Base-by-base conservation (phyloP, 2,113 vertebrate genomes). In the Nothocercus julius region DNA sequence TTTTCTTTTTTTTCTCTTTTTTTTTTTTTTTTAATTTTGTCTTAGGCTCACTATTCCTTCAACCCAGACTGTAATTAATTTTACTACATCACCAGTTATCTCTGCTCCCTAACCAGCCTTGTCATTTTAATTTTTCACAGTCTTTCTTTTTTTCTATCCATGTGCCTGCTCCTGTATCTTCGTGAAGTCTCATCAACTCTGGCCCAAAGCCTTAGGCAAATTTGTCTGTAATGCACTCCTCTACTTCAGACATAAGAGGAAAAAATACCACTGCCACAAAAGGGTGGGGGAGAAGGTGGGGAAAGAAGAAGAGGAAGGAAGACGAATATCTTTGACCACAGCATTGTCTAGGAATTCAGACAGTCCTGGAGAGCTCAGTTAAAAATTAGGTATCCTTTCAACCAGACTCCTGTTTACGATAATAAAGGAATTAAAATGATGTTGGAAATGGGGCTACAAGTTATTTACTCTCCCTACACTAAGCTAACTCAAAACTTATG, bases 71-170 rank as follows among this genome's bases (percentile, higher is more conserved):
- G 90, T 96, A 96, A 96, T 96, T 97, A 96, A 97, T 96, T 97
- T 97, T 93, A 95, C 93, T 96, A 96, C 95, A 96, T 95, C 95
- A 82, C 75, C 80, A 92, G 95, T 97, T 96, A 97, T 96, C 96
- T 93, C 91, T 81, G 64, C 69, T 95, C 85, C 90, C 88, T 97
- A 96, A 96, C 95, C 94, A 96, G 93, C 85, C 93, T 96, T 97
- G 96, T 97, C 96, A 97, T 96, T 97, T 97, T 94, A 97, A 97
- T 96, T 96, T 97, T 96, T 93, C 96, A 96, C 95, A 95, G 93
- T 73, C 90, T 97, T 95, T 94, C 89, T 95, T 92, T 96, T 85
- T 91, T 91, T 70, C 87, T 62, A 67, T 53, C 94, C 89, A 61
- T 87, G 87, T 82, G 96, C 89, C 93, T 92, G 58, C 92, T 96